Conservation (phyloP, 92 coral and sea anemone species). For the Phymanthus crucifer region DNA sequence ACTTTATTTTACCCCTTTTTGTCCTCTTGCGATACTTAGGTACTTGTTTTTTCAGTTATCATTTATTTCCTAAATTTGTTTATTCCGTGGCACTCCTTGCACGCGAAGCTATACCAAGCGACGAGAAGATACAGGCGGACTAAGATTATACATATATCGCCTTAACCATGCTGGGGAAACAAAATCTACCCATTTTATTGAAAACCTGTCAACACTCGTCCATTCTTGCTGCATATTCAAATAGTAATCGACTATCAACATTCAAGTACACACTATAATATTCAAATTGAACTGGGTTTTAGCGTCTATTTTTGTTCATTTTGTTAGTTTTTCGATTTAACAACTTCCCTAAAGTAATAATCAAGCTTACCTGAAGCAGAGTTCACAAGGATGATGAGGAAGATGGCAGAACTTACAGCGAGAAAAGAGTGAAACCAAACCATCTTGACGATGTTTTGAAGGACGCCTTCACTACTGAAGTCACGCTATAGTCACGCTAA, state of each 20-base stretch:
- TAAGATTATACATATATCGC: background rate
- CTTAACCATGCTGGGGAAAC: background rate
- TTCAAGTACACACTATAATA: background rate
- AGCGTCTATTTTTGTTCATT: background rate
- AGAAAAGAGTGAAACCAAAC: constrained; percentile 11
- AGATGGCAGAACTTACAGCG: constrained; percentile 3
- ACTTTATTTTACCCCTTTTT: background rate
- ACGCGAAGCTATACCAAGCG: background rate
- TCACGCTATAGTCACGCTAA: constrained; percentile 26
- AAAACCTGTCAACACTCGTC: background rate
- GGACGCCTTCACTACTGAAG: background rate
- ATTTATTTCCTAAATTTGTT: background rate
- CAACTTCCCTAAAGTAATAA: background rate
- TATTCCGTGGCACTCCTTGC: background rate
- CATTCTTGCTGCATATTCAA: background rate
- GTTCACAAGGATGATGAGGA: background rate
- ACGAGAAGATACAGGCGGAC: background rate
- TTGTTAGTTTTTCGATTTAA: background rate
- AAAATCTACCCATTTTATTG: background rate
- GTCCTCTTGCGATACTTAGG: background rate
- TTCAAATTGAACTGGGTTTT: background rate
- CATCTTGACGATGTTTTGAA: constrained; percentile 17
- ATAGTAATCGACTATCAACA: background rate
- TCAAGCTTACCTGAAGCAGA: constrained; percentile 13
- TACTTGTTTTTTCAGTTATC: background rate